Evolutionary conservation across 1,140 invertebrate species (phyloP).

Genomic region (Akabosia matsudoensis): DNA sequence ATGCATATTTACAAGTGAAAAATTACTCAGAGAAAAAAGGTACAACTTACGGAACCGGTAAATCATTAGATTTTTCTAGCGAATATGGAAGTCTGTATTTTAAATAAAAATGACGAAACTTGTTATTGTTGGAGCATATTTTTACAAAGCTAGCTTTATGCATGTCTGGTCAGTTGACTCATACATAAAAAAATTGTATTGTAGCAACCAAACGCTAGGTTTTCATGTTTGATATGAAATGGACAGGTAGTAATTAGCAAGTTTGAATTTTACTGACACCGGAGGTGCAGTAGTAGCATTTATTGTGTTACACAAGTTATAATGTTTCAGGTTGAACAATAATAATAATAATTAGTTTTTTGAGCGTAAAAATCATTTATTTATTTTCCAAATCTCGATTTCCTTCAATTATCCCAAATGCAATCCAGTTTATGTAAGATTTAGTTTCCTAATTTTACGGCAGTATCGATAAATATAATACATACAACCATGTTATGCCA

Average conservation of each 20-base stretch:
- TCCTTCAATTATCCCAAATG: too few relatives aligned
- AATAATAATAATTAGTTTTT: slow-evolving; percentile 1
- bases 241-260: slow-evolving; percentile 19
- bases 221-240: slow-evolving; percentile 2
- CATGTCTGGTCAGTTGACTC: not conserved
- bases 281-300: slow-evolving; percentile 6
- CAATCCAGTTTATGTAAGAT: not conserved
- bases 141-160: too few relatives aligned
- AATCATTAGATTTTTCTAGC: not conserved
- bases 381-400: too few relatives aligned
- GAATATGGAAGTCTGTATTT: not conserved
- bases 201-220: not conserved
- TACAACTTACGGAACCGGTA: not conserved
- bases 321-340: not conserved
- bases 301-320: slow-evolving; percentile 4
- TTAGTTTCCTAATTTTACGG: not conserved
- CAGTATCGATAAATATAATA: not conserved
- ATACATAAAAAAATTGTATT: too few relatives aligned
- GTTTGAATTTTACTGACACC: not conserved
- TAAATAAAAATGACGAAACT: too few relatives aligned
- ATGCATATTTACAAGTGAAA: not conserved
- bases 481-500: too few relatives aligned
- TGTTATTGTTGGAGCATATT: too few relatives aligned
- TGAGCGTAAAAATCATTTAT: too few relatives aligned
- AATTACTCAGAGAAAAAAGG: not conserved